Base-by-base conservation (phyloP, 2,888 invertebrate genomes). In the Epiblema foenella region DNA sequence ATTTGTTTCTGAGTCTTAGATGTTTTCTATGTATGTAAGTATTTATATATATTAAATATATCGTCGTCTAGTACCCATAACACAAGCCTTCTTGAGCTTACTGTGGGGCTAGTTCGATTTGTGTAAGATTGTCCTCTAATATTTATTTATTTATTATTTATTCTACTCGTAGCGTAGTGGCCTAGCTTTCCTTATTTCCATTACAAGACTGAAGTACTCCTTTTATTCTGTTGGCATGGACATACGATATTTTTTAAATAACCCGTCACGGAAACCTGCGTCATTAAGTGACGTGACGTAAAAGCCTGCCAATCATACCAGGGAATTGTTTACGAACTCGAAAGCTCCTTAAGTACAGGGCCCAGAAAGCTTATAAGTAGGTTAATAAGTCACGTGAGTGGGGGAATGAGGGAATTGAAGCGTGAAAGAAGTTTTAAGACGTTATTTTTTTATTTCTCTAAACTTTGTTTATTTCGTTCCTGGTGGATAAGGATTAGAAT, bases 291-390 rank as follows among this genome's bases (percentile, higher is more conserved):
- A 49, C 56, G 62, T 24, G 29, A 49, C 46, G 54, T 70, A 69
- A 73, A 65, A 57, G 69, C 73, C 60, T 73, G 69, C 57, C 69
- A 69, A 69, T 66, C 69, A 69, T 57, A 60, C 52, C 52, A 69
- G 63, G 52, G 69, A 68, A 64, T 72, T 65, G 59, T 42, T 64
- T 49, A 60, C 54, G 37, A 65, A 59, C 33, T 69, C 52, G 20
- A 49, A 52, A 33, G 52, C 54, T 46, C 20, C 52, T 29, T 59
- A 59, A 42, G 65, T 59, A 52, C 46, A 54, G 20, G 58, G 59
- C 64, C 51, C 58, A 24, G n/a, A 54, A 70, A 70, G 42, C 46
- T 52, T 33, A 33, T 68, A 60, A 70, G 70, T 64, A 69, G 58
- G 12, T 69, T 64, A 39, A 33, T 37, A 70, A 70, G 65, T 66